Base-by-base conservation (phyloP, 2,888 invertebrate genomes). In the Fragum fragum region DNA sequence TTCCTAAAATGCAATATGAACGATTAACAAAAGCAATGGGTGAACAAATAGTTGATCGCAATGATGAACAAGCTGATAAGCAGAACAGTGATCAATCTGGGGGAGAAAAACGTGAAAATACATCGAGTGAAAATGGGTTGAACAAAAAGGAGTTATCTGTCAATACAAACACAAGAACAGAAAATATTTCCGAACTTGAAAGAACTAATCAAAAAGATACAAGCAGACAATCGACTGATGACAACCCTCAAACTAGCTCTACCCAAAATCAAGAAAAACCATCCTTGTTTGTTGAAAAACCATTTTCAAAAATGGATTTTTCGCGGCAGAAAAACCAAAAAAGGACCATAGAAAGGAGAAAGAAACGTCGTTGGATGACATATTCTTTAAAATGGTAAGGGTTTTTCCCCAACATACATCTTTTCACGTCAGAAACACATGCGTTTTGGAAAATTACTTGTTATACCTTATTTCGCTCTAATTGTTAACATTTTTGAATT, bases 1-100 rank as follows among this genome's bases (percentile, higher is more conserved):
- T 80, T 29, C 76, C 80, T 14, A 80, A 80, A 73, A 59, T 26
- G 23, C 42, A 76, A 76, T 76, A 76, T 28, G 79, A 75, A 23
- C 70, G 75, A 47, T 71, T 79, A 21, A 68, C 18, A 23, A 53
- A 66, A 71, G 32, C 32, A 16, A 5, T 11, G 26, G 11, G n/a
- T 36, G 32, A 36, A 36, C 32, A 36, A 36, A 6, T 36, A 36
- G 32, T 36, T 36, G 32, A 36, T 36, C 32, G 32, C 32, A 36
- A 36, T 28, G 57, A 76, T 29, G n/a, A 14, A 26, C n/a, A 29
- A 61, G 29, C 29, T 42, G 28, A 53, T 11, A 47, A 36, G 7
- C 47, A 69, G 47, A 39, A 57, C 42, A 53, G 0, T 11, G 26
- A 39, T 14, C 77, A 77, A 66, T 36, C 18, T 55, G 73, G 73